phyloP scores from a whole-genome alignment of 2,113 vertebrate genomes.

The Cinclus cinclus region DNA sequence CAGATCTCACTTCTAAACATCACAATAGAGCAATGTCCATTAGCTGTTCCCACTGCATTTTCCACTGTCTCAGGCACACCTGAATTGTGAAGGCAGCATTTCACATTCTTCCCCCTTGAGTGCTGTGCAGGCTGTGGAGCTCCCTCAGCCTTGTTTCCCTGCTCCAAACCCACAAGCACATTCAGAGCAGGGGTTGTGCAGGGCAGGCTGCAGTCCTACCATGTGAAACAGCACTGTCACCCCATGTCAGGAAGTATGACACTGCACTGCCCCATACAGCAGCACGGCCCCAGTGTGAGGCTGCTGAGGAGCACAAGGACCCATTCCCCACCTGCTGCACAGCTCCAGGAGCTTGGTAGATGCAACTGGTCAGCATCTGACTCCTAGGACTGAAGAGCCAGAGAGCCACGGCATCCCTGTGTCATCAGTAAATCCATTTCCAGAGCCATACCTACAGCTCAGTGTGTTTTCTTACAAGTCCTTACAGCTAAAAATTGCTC shows the following conservation, averaged over 20 bases:
- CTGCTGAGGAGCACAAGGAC: background rate
- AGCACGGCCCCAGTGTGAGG: background rate
- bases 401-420: background rate
- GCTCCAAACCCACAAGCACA: fast-evolving
- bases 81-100: background rate
- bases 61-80: background rate
- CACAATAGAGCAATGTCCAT: background rate
- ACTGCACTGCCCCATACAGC: no score
- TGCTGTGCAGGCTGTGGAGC: background rate
- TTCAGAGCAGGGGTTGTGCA: background rate
- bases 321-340: background rate
- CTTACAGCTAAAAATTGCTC: background rate
- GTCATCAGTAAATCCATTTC: background rate
- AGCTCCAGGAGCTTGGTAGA: background rate
- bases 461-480: background rate
- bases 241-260: background rate
- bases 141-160: background rate
- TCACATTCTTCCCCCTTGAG: background rate
- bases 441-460: background rate
- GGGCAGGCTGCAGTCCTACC: background rate
- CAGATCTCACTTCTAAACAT: background rate
- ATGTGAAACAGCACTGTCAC: background rate
- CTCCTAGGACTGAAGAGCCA: background rate
- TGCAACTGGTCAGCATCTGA: background rate
- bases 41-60: background rate